phyloP scores from a whole-genome alignment of 2,888 invertebrate genomes.

The Drosophila sordidapex region DNA sequence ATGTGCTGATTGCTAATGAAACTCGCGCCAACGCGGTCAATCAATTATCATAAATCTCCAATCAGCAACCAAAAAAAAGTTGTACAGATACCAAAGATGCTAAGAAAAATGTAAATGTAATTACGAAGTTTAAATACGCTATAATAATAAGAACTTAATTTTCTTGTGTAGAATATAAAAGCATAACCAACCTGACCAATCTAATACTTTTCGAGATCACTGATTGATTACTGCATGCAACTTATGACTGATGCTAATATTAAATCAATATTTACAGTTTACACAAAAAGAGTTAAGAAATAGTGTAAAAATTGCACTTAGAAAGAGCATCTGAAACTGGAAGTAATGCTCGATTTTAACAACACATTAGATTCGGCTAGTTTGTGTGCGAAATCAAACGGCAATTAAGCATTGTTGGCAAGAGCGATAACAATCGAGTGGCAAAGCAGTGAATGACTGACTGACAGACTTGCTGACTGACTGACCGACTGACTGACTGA shows the following conservation, averaged over 20 bases:
- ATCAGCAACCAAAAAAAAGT: constrained; percentile 37
- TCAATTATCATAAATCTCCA: constrained; percentile 72
- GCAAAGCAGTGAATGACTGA: constrained; percentile 57
- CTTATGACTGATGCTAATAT: background rate
- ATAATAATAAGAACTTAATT: background rate
- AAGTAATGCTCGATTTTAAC: background rate
- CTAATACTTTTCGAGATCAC: background rate
- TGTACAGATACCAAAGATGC: constrained; percentile 19
- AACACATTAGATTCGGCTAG: constrained; percentile 20
- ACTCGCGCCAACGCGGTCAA: constrained; percentile 59
- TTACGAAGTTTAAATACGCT: constrained; percentile 28
- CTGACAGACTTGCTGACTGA: constrained; percentile 22
- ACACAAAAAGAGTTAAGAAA: background rate
- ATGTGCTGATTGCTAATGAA: constrained; percentile 47
- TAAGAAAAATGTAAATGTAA: background rate
- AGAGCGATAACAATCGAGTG: constrained; percentile 68
- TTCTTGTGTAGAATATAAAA: background rate
- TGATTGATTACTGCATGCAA: background rate
- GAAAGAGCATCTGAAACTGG: background rate
- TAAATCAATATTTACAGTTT: background rate
- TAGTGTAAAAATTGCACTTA: too few relatives aligned
- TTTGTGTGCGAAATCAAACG: constrained; percentile 57
- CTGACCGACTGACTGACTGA: constrained; percentile 29
- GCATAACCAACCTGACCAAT: background rate
- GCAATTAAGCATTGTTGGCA: constrained; percentile 72